Evolutionary conservation across 2,888 invertebrate genomes (phyloP), one percentile per base, ranked within the genome.

Genomic region (Thera obeliscata): DNA sequence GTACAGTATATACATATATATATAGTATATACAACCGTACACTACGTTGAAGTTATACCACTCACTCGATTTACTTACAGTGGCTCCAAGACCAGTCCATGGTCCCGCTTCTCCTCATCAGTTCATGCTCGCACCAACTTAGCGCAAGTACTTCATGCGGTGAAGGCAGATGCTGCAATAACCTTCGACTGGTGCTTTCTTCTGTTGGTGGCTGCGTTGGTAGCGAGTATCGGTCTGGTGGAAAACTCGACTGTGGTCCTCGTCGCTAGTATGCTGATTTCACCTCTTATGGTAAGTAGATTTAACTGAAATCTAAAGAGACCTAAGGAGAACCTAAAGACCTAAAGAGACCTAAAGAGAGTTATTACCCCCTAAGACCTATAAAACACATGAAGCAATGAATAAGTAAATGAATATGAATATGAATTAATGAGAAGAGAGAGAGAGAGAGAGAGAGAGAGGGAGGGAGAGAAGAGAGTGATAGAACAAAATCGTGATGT

Each of bases 191-290:
- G 96, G 88, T 84, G 97, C 61, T 94, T 96, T 78, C 90, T 97
- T 33, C 88, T 97, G 4, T 85, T 96, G 4, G 95, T 96, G 0
- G 96, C 97, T 2, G 96, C 96, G 93, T 96, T 96, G 62, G 94
- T 97, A 57, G 96, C 97, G 56, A 95, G 96, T 2, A 92, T 97
- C 72, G 97, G 97, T 1, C 86, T 97, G 68, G 94, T 96, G 7
- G 97, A 97, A 82, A 95, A 96, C 81, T 96, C 96, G 73, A 95
- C 96, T 5, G 95, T 97, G 8, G 94, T 95, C 66, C 87, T 97
- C 52, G 96, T 97, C 5, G 96, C 97, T 61, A 96, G 96, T 81
- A 97, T 97, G 97, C 93, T 97, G 22, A 96, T 97, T 66, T 97
- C 97, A 0, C 97, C 97, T 0, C 90, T 97, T 54, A 97, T 97